Percentiles rank a stretch among this genome's conserved stretches.
Conservation (phyloP, 2,888 invertebrate species). For the Drosophila merina region DNA sequence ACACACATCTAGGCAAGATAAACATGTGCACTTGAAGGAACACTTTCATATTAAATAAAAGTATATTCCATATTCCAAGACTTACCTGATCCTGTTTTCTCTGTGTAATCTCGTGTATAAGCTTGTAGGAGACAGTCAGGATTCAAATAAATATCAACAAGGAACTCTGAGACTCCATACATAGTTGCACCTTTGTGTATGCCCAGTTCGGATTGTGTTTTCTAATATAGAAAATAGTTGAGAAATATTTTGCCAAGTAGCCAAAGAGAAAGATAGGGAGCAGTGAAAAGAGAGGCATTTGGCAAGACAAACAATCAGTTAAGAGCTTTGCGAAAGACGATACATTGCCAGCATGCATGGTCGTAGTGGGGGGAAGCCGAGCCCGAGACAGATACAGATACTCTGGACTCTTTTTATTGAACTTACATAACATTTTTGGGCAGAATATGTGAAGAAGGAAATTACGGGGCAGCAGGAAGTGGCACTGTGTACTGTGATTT, state of each 20-base stretch:
- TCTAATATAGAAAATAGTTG: constrained; percentile 79
- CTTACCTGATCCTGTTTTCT: background rate
- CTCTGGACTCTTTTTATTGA: constrained; percentile 54
- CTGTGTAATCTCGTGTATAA: constrained; percentile 22
- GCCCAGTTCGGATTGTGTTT: constrained; percentile 63
- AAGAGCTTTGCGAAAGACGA: constrained; percentile 70
- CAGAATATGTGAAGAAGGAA: constrained; percentile 46
- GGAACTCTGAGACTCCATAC: constrained; percentile 39
- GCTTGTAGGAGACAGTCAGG: constrained; percentile 72
- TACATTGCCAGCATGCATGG: constrained; percentile 32
- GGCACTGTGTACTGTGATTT: constrained; percentile 66
- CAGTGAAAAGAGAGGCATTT: constrained; percentile 63
- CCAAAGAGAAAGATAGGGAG: constrained; percentile 60
- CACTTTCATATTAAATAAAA: no score
- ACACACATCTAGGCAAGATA: constrained; percentile 52
- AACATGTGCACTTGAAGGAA: constrained; percentile 42
- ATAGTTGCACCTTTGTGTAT: constrained; percentile 65
- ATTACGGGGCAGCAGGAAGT: constrained; percentile 61
- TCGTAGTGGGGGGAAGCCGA: constrained; percentile 2
- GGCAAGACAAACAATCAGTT: constrained; percentile 81
- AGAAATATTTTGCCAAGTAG: constrained; percentile 76
- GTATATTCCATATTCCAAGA: no score
- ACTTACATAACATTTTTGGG: constrained; percentile 72
- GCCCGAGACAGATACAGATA: constrained; percentile 29
- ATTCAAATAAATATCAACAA: constrained; percentile 78